A percentile compares a stretch with the other conserved stretches of the same genome.
phyloP scores from a whole-genome alignment of 1,140 invertebrate species.

The Drosophila mauritiana region DNA sequence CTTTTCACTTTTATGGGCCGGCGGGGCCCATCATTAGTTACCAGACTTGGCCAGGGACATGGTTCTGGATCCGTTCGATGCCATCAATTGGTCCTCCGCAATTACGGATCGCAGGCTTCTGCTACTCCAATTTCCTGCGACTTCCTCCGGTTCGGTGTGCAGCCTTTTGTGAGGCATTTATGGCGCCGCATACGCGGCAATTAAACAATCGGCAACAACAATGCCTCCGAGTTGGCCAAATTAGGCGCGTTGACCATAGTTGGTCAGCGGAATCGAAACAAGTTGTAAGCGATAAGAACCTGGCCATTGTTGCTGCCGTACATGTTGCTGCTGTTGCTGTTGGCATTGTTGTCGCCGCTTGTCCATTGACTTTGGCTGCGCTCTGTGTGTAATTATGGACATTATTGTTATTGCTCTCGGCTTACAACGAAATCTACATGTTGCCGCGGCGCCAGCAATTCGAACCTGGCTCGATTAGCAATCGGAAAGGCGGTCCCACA shows the following conservation, averaged over 20 bases:
- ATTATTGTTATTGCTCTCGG: conserved; percentile 59
- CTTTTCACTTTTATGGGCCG: conserved; percentile 68
- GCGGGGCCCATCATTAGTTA: conserved; percentile 59
- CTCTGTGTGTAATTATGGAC: conserved; percentile 65
- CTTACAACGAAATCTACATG: conserved; percentile 54
- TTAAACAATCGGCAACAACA: conserved; percentile 79
- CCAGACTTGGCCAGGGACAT: conserved; percentile 45
- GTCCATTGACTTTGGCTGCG: conserved; percentile 59
- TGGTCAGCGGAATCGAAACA: conserved; percentile 81
- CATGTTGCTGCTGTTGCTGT: conserved; percentile 27
- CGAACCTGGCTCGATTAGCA: conserved; percentile 37
- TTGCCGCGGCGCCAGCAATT: conserved; percentile 41
- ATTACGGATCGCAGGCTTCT: conserved; percentile 27
- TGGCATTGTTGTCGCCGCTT: conserved; percentile 60
- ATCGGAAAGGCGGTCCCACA: conserved; percentile 49
- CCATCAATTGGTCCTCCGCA: conserved; percentile 30
- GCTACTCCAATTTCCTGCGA: conserved; percentile 9
- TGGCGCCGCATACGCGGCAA: conserved; percentile 78
- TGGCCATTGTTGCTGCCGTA: conserved; percentile 37
- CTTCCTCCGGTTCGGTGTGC: background rate
- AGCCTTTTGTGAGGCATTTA: conserved; percentile 62
- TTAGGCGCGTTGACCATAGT: conserved; percentile 72
- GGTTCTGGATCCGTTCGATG: conserved; percentile 32
- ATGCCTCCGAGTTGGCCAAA: conserved; percentile 68
- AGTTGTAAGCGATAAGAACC: conserved; percentile 80